phyloP scores from a whole-genome alignment of 2,888 invertebrate genomes.

The Drosophila macrospina region DNA sequence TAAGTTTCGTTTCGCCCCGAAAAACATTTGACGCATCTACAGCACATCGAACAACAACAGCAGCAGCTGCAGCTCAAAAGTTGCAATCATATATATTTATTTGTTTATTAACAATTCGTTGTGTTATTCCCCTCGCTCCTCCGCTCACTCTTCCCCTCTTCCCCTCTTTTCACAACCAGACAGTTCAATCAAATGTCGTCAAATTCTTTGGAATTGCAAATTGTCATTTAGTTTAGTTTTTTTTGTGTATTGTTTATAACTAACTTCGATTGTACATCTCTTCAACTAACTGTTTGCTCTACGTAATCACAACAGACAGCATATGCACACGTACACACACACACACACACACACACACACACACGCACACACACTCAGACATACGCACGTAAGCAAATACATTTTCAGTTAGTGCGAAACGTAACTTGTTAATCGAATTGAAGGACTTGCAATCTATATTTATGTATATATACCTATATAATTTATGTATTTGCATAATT shows the following conservation, averaged over 20 bases:
- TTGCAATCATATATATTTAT: constrained; percentile 23
- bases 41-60: too few relatives aligned
- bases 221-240: constrained; percentile 19
- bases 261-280: constrained; percentile 18
- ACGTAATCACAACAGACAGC: constrained; percentile 32
- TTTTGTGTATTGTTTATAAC: constrained; percentile 29
- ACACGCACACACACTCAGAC: background rate
- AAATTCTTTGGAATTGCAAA: constrained; percentile 9
- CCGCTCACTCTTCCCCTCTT: background rate
- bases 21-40: constrained; percentile 18
- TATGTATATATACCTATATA: background rate
- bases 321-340: constrained; percentile 26
- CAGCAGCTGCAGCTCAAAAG: constrained; percentile 19
- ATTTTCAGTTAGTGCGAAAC: constrained; percentile 2
- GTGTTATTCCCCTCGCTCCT: too few relatives aligned
- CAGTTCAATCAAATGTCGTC: constrained; percentile 2
- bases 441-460: too few relatives aligned
- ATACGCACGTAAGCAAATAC: constrained; percentile 6
- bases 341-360: background rate
- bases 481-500: constrained; percentile 28
- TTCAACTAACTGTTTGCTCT: constrained; percentile 29
- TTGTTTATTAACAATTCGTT: too few relatives aligned
- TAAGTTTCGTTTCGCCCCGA: constrained; percentile 85
- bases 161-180: background rate
- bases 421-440: constrained; percentile 8